Base-by-base conservation (phyloP, 2,888 invertebrate genomes). In the Automeris io region DNA sequence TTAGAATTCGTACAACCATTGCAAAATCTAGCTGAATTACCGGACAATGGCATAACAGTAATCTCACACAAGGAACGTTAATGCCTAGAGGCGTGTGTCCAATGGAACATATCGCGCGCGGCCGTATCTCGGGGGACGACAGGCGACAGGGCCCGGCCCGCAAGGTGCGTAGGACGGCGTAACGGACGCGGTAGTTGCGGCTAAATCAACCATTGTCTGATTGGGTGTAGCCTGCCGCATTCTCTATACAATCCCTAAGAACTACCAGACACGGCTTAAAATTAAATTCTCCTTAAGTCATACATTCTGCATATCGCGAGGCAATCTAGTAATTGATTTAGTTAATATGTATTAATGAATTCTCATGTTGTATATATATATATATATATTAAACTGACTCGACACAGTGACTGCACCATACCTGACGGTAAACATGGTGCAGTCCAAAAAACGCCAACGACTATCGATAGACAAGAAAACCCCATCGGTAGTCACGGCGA, bases 121-220 rank as follows among this genome's bases (percentile, higher is more conserved):
- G 66, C 59, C 51, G 57, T 66, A 67, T 62, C 66, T 61, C 41
- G 47, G 51, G 46, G 25, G 34, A 46, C 44, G 66, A 66, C 67
- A 63, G 61, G 60, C 64, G 64, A 64, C 67, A 60, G 54, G 26
- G 43, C 45, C 43, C 36, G 57, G 54, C 48, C 56, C 48, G 70
- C 65, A 63, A 68, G 68, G 73, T 75, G 78, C 77, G 79, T 80
- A 70, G 79, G 79, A 58, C 61, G 74, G 77, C 78, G 79, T 77
- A 77, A 77, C 78, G 69, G 74, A 72, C 65, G 60, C 70, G 54
- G 50, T 55, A 49, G 77, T 73, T 73, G 76, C 68, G 51, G 73
- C 66, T 78, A 78, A 76, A 78, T 78, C 79, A 77, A 71, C 68
- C 67, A 80, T 80, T 79, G 79, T 80, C 75, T 76, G 79, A 80